Base-by-base conservation (phyloP, 2,888 invertebrate species). In the Rugalucina vietnamica region DNA sequence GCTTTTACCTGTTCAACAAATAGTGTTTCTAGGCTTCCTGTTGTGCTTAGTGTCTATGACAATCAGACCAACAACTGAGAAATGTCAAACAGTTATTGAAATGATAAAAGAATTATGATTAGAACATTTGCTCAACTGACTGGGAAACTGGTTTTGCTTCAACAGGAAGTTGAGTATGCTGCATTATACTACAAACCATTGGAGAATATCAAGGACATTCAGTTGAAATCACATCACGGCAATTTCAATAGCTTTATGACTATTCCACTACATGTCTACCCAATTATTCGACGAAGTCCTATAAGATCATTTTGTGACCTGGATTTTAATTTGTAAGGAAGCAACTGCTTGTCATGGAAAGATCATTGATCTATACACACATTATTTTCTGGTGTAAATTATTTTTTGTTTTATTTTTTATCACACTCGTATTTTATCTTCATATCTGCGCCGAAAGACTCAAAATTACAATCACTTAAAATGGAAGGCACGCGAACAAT, bases 121-220 rank as follows among this genome's bases (percentile, higher is more conserved):
- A 27, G 70, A 72, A 57, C 77, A 36, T 78, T 88, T 14, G 77
- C 88, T 14, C 75, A 78, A 60, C 50, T 82, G 5, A 81, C 84
- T 32, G 85, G 87, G 18, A 82, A 84, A 57, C 4, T 87, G 49
- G 79, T 89, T 0, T 81, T 85, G 3, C 32, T 77, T n/a, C 79
- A 78, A n/a, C 84, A 83, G 37, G 86, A 79, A 0, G 83, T 83
- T 21, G 71, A 79, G 36, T 82, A 81, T 82, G 89, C 85, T 2
- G 80, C 74, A 21, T 69, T 89, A 24, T 79, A 70, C 54, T 81
- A 79, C 27, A 84, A 82, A 49, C 50, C 54, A 29, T 39, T 88
- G 36, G 85, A 86, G 57, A 79, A 76, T 50, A 32, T 60, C 4
- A 83, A 81, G 70, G 82, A 73, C 27, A 3, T 37, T 65, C 75